These are phyloP conservation scores for Barbus barbus DNA, from an alignment of 2,113 vertebrate species.

Conservation along the genomic window DNA sequence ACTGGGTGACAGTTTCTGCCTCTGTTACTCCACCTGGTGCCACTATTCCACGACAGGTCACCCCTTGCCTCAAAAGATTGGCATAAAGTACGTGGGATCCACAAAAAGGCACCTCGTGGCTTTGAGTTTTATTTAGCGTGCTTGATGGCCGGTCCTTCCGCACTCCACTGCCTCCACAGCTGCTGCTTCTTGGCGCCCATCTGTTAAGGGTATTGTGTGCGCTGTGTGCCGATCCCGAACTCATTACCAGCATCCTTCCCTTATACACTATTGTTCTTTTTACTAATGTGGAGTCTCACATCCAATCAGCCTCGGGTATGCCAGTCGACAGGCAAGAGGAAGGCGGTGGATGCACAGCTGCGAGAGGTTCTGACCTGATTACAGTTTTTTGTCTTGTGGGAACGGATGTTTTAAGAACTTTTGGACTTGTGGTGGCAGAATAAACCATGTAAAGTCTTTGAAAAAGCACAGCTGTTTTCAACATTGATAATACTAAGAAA, in stretches of 20 bases:
- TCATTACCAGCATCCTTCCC: slow-evolving; percentile 74
- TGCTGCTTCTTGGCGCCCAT: slow-evolving; percentile 75
- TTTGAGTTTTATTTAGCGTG: slow-evolving; percentile 74
- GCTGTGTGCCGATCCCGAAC: slow-evolving; percentile 74
- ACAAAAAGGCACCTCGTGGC: slow-evolving; percentile 41
- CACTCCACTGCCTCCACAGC: slow-evolving; percentile 72
- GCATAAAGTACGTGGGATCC: slow-evolving; percentile 44
- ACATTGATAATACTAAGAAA: background rate
- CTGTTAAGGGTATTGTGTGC: slow-evolving; percentile 77
- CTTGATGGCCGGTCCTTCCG: slow-evolving; percentile 63
- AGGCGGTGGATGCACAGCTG: slow-evolving; percentile 9
- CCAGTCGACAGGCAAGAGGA: slow-evolving; percentile 36
- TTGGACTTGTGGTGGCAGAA: background rate
- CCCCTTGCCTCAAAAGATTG: slow-evolving; percentile 55
- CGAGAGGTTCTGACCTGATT: slow-evolving; percentile 10
- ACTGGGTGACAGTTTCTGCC: slow-evolving; percentile 37
- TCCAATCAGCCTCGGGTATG: slow-evolving; percentile 58
- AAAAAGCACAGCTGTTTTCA: background rate
- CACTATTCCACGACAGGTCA: slow-evolving; percentile 53
- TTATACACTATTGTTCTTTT: slow-evolving; percentile 72
- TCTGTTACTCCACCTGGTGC: slow-evolving; percentile 63
- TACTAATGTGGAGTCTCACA: slow-evolving; percentile 66
- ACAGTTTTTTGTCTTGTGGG: background rate
- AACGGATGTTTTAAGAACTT: background rate
- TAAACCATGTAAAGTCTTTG: background rate